A percentile compares a stretch with the other conserved stretches of the same genome.
Conservation (phyloP, 1,140 invertebrate species). For the Penaeus chinensis region DNA sequence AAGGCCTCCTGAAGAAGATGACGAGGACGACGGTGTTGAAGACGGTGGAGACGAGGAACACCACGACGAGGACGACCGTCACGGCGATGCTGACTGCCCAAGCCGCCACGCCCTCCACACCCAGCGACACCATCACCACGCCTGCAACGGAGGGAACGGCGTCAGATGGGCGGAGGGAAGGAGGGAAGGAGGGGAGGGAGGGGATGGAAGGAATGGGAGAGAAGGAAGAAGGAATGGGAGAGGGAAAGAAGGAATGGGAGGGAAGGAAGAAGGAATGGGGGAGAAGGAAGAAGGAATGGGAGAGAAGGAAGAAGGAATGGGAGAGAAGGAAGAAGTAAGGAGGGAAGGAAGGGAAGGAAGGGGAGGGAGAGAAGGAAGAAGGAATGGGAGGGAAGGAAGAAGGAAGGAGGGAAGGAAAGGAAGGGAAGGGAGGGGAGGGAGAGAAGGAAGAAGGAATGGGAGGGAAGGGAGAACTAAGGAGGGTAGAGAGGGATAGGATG, state of each 20-base stretch:
- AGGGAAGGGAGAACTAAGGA: neutral
- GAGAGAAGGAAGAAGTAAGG: neutral
- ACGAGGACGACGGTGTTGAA: conserved; percentile 73
- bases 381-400: too few relatives aligned
- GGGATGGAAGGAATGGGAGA: neutral
- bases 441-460: neutral
- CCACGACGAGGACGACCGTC: conserved; percentile 14
- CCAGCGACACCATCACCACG: conserved; percentile 57
- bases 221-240: too few relatives aligned
- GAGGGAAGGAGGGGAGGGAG: neutral
- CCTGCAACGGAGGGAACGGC: neutral
- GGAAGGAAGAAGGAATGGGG: neutral
- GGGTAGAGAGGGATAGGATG: too few relatives aligned
- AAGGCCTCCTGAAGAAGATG: conserved; percentile 73
- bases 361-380: too few relatives aligned
- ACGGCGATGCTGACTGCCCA: conserved; percentile 35
- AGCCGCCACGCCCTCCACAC: conserved; percentile 35
- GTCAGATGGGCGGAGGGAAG: neutral
- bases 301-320: too few relatives aligned
- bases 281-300: too few relatives aligned
- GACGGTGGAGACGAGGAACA: conserved; percentile 64
- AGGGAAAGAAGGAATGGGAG: neutral
- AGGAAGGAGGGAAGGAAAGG: too few relatives aligned
- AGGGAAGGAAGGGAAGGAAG: neutral
- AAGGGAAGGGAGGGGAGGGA: too few relatives aligned